Evolutionary conservation across 1,140 invertebrate species (phyloP).

Genomic region (Calosoma granatense): DNA sequence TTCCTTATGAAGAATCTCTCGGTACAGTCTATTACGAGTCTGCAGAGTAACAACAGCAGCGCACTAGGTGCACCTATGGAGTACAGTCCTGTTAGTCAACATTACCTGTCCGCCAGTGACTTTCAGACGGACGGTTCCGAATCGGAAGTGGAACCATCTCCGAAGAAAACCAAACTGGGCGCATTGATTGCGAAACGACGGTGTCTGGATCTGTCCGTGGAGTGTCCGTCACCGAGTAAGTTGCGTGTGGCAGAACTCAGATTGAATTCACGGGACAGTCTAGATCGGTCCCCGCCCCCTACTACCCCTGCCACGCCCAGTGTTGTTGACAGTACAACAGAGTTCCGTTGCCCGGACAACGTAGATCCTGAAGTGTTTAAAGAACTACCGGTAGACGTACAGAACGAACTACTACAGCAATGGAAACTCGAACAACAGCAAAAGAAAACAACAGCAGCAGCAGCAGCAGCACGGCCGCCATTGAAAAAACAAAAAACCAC

Average conservation of each 20-base stretch:
- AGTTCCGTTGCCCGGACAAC: slow-evolving; percentile 39
- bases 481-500: slow-evolving; percentile 40
- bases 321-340: slow-evolving; percentile 15
- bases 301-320: too few relatives aligned
- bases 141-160: slow-evolving; percentile 55
- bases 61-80: slow-evolving; percentile 13
- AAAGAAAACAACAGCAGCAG: slow-evolving; percentile 14
- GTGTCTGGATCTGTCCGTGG: slow-evolving; percentile 35
- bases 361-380: slow-evolving; percentile 50
- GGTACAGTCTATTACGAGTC: slow-evolving; percentile 56
- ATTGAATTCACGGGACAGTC: slow-evolving; percentile 44
- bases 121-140: slow-evolving; percentile 43
- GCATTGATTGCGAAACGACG: slow-evolving; percentile 36
- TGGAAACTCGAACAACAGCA: slow-evolving; percentile 36
- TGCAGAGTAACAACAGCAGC: slow-evolving; percentile 37
- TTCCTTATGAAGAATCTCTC: slow-evolving; percentile 59
- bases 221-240: slow-evolving; percentile 48
- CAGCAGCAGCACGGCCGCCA: slow-evolving; percentile 15
- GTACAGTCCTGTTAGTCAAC: slow-evolving; percentile 1
- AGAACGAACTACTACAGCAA: slow-evolving; percentile 48
- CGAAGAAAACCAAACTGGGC: slow-evolving; percentile 52
- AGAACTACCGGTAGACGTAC: slow-evolving; percentile 47
- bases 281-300: slow-evolving; percentile 32
- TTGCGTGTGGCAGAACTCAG: slow-evolving; percentile 48
- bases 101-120: slow-evolving; percentile 34